Conservation (phyloP, 2,113 vertebrate species). For the Platysternon megacephalum region DNA sequence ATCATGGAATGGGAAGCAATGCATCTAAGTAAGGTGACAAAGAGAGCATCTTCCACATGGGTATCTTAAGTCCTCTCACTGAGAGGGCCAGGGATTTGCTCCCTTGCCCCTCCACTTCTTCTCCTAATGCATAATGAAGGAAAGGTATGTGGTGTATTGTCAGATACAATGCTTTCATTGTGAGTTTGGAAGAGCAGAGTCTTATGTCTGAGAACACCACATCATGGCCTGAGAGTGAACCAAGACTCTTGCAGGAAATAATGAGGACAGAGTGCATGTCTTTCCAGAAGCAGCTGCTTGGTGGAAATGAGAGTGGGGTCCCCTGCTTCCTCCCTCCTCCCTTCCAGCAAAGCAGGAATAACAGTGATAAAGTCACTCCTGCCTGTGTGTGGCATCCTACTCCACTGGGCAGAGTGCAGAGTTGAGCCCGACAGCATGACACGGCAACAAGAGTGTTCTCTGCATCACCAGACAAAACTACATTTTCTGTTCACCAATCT, state of each 20-base stretch:
- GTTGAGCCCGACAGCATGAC: not conserved
- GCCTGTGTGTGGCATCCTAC: not conserved
- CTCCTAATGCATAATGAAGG: not conserved
- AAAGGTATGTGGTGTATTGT: not conserved
- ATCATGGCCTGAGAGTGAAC: not conserved
- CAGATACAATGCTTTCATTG: not conserved
- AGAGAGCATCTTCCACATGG: not conserved
- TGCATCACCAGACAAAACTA: not conserved
- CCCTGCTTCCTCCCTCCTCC: not conserved
- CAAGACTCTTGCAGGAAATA: not conserved
- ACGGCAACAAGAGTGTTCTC: not conserved
- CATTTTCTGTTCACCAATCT: not conserved
- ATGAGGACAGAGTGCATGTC: not conserved
- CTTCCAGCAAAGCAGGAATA: not conserved
- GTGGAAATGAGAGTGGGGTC: not conserved
- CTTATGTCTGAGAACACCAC: not conserved
- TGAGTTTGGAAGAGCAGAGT: not conserved
- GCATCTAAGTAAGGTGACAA: not conserved
- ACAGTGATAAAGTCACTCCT: not conserved
- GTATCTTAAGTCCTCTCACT: not conserved
- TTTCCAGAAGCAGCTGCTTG: not conserved
- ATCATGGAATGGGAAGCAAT: not conserved
- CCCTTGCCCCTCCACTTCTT: not conserved
- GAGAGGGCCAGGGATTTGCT: not conserved
- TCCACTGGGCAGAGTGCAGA: not conserved